phyloP scores from a whole-genome alignment of 2,797 vertebrate genomes.

The Zenarchopterus dispar region DNA sequence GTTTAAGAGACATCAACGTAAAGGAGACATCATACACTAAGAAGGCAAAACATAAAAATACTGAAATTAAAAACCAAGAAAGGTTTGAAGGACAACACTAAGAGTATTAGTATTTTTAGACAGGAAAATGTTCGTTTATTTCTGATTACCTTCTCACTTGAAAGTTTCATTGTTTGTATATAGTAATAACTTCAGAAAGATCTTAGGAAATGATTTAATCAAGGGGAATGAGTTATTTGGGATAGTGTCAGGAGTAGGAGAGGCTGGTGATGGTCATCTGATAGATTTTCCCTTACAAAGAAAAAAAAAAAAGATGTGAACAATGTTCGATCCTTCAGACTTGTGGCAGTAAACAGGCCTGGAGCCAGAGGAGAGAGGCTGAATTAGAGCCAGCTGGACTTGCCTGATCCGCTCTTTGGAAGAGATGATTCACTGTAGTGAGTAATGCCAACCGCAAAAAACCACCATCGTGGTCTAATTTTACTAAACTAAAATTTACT shows the following conservation, averaged over 20 bases:
- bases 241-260: conserved; percentile 16
- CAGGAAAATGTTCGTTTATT: conserved; percentile 4
- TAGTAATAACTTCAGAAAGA: conserved; percentile 42
- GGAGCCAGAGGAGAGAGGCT: conserved; percentile 43
- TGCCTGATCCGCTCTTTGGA: conserved; percentile 64
- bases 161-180: conserved; percentile 43
- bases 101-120: conserved; percentile 14
- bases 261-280: conserved; percentile 39
- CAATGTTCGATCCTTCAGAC: conserved; percentile 49
- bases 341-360: conserved; percentile 54
- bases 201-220: conserved; percentile 11
- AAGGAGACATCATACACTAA: background rate
- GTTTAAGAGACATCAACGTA: background rate
- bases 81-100: background rate
- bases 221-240: conserved; percentile 13
- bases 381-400: conserved; percentile 52
- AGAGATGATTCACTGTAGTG: conserved; percentile 73
- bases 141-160: conserved; percentile 47
- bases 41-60: background rate
- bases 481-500: conserved; percentile 53
- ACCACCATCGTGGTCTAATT: conserved; percentile 73
- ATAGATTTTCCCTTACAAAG: conserved; percentile 28
- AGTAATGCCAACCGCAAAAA: conserved; percentile 66
- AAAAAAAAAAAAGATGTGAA: conserved; percentile 61
- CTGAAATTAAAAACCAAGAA: background rate